These are phyloP conservation scores for Marcusenius ussheri DNA, from an alignment of 2,113 vertebrate genomes.

Conservation along the genomic window DNA sequence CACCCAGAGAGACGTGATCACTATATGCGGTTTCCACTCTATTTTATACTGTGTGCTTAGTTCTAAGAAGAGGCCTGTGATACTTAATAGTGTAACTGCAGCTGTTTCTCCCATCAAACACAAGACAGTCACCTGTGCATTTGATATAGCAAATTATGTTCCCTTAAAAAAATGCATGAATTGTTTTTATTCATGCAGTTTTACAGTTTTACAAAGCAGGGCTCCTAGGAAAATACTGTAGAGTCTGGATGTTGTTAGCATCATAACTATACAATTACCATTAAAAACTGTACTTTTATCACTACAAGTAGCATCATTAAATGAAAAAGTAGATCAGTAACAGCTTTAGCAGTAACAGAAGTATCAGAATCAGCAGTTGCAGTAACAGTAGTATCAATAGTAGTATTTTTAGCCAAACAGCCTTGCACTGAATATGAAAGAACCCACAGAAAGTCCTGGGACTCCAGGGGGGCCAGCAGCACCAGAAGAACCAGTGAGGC, in stretches of 20 bases:
- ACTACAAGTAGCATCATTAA: neutral
- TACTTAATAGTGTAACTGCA: neutral
- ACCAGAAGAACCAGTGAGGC: conserved; percentile 58
- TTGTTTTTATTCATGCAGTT: neutral
- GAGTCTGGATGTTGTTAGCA: neutral
- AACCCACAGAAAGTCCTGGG: conserved; percentile 72
- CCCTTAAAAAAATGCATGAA: neutral
- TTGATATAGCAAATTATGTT: neutral
- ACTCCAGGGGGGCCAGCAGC: conserved; percentile 70
- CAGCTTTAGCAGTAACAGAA: neutral
- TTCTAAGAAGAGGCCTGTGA: neutral
- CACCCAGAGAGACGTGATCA: too few relatives aligned
- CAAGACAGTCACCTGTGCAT: neutral
- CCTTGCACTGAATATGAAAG: neutral
- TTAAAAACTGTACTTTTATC: neutral
- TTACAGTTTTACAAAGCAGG: too few relatives aligned
- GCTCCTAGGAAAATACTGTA: neutral
- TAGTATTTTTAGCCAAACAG: neutral
- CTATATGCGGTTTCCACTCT: too few relatives aligned
- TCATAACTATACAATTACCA: neutral
- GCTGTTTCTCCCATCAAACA: neutral
- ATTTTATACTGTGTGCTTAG: neutral
- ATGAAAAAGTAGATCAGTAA: neutral
- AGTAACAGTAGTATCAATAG: neutral
- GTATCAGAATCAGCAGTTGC: neutral